A percentile compares a stretch with the other conserved stretches of the same genome.
Evolutionary conservation across 2,888 invertebrate species (phyloP).

Genomic region (Smittia aterrima): DNA sequence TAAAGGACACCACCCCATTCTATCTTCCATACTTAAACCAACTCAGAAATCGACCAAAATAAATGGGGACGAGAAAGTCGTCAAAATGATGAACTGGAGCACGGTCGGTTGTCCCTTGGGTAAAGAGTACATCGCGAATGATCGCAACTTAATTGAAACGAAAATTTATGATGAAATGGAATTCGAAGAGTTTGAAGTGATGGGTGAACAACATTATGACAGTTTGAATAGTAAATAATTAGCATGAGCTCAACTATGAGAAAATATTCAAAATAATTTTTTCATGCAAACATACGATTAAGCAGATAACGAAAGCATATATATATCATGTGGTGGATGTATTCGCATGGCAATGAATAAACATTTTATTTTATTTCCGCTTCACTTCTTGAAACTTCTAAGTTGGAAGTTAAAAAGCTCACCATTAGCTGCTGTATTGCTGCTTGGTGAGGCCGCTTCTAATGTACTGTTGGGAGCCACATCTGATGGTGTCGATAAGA

Average conservation of each 20-base stretch:
- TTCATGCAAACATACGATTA: not conserved
- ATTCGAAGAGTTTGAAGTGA: slow-evolving; percentile 76
- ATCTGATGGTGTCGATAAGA: slow-evolving; percentile 23
- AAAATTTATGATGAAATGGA: slow-evolving; percentile 79
- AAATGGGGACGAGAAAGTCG: slow-evolving; percentile 42
- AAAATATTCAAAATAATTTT: too few species aligned
- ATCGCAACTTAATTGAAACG: slow-evolving; percentile 60
- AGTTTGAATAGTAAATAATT: slow-evolving; percentile 56
- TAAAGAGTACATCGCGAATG: slow-evolving; percentile 63
- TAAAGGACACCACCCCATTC: slow-evolving; percentile 10
- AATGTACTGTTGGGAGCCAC: slow-evolving; percentile 12
- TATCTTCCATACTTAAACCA: not conserved
- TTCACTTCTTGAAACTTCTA: not conserved
- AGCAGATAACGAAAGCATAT: not conserved
- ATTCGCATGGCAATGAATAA: not conserved
- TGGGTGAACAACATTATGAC: slow-evolving; percentile 59
- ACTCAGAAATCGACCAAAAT: slow-evolving; percentile 26
- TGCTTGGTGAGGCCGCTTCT: slow-evolving; percentile 26
- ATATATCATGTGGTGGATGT: not conserved
- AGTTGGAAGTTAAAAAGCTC: not conserved
- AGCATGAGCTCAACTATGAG: too few species aligned
- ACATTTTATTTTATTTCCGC: not conserved
- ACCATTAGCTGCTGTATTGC: slow-evolving; percentile 6
- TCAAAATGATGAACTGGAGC: slow-evolving; percentile 44
- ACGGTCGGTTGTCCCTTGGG: slow-evolving; percentile 53